Conservation (phyloP, 2,113 vertebrate species). For the Tachysurus vachellii region DNA sequence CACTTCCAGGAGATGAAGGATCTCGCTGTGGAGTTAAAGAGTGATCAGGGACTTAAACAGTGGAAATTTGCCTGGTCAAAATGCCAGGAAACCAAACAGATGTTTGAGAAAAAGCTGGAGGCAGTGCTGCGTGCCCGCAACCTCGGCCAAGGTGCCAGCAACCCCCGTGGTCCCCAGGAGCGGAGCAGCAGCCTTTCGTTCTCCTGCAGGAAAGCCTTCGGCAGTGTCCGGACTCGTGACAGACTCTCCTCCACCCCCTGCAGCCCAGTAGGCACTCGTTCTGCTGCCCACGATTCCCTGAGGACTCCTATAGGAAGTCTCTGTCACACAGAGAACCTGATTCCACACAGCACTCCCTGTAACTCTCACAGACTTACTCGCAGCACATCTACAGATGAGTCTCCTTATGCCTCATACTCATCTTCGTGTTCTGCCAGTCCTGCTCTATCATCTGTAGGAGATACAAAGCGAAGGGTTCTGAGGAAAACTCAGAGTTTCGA, state of each 20-base stretch:
- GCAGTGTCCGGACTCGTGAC: constrained; percentile 58
- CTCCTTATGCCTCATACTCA: constrained; percentile 41
- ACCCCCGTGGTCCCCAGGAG: constrained; percentile 58
- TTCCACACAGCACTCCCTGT: constrained; percentile 48
- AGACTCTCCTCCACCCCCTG: constrained; percentile 58
- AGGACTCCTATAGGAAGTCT: constrained; percentile 29
- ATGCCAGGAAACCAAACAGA: constrained; percentile 83
- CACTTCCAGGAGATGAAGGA: constrained; percentile 84
- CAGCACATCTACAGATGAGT: constrained; percentile 59
- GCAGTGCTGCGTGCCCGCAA: constrained; percentile 67
- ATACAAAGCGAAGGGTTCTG: constrained; percentile 62
- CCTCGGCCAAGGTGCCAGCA: constrained; percentile 19
- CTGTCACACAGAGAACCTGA: constrained; percentile 44
- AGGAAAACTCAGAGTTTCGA: constrained; percentile 82
- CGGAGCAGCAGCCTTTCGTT: constrained; percentile 56
- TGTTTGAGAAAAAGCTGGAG: constrained; percentile 81
- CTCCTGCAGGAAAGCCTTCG: constrained; percentile 55
- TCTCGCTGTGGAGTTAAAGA: constrained; percentile 77
- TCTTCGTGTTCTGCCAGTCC: constrained; percentile 56
- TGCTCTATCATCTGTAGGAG: constrained; percentile 33
- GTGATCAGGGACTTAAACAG: constrained; percentile 76
- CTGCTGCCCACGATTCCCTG: constrained; percentile 37
- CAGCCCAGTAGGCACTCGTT: constrained; percentile 27
- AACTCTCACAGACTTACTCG: constrained; percentile 54
- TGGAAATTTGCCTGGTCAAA: constrained; percentile 82